Evolutionary conservation across 2,888 invertebrate genomes (phyloP), one percentile per base, ranked within the genome.

Genomic region (Venustoraphidia nigricollis): DNA sequence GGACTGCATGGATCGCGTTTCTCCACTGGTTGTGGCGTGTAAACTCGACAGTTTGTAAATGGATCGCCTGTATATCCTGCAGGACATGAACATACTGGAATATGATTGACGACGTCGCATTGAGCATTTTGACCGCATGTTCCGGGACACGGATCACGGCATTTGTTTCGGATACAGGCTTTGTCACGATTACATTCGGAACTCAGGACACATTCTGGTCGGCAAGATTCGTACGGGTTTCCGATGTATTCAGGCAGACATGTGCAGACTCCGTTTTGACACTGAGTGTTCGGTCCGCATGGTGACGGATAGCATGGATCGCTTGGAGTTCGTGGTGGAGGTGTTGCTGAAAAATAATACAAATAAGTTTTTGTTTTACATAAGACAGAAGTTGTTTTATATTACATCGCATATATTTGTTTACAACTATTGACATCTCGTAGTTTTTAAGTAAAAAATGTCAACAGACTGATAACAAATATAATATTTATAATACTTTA

Each of bases 281-380:
- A 83, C 49, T 76, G 65, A 2, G 85, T 77, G 62, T 85, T 83
- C 37, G 79, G 70, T 39, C 86, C 86, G 60, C 91, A 91, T 1
- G 87, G 86, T 44, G 81, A 82, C 44, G 85, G 78, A 59, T 76
- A 70, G 59, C 81, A 82, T 4, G 75, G 76, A 60, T 80, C 76
- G 41, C 72, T 71, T 50, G 59, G 59, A 46, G 68, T 67, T 37
- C 53, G 49, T 43, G 65, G 64, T 35, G 69, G 62, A 52, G 70
- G 69, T 11, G 69, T 66, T 17, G 57, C 69, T 66, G 60, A 41
- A 67, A 64, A 59, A 55, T 50, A 50, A 46, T 10, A 14, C 13
- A 27, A 27, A 27, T 27, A 3, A 27, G 6, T 3, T 27, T 27
- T 27, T 27, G 27, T 27, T 27, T 27, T 27, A 27, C 27, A 1